phyloP scores from a whole-genome alignment of 2,888 invertebrate species.

The Epiperipatus broadwayi region DNA sequence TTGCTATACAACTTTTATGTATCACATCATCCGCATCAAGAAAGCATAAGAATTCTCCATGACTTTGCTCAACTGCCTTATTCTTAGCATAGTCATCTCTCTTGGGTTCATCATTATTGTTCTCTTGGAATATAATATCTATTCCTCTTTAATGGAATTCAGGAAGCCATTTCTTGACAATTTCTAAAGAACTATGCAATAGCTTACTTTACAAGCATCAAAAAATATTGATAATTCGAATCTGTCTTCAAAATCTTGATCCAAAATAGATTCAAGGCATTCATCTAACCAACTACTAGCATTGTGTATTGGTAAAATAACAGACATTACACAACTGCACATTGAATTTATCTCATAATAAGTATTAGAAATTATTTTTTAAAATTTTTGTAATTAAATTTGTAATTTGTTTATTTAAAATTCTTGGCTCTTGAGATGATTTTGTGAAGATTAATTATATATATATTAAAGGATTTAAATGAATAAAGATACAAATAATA shows the following conservation, averaged over 20 bases:
- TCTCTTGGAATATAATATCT: slow-evolving; percentile 30
- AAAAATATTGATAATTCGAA: slow-evolving; percentile 46
- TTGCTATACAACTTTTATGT: slow-evolving; percentile 39
- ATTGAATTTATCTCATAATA: no score
- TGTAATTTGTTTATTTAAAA: no score
- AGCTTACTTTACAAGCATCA: slow-evolving; percentile 44
- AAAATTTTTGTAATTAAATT: no score
- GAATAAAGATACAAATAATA: no score
- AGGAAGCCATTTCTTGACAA: slow-evolving; percentile 38
- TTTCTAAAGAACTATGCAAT: slow-evolving; percentile 29
- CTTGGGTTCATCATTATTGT: slow-evolving; percentile 28
- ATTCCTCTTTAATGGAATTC: slow-evolving; percentile 33
- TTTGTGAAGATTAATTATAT: no score
- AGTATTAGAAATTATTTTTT: no score
- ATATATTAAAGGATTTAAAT: no score
- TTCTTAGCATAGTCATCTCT: slow-evolving; percentile 54
- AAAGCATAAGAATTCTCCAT: slow-evolving; percentile 51
- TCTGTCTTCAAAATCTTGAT: slow-evolving; percentile 35
- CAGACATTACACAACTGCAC: no score
- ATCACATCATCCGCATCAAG: slow-evolving; percentile 65
- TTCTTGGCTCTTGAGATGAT: no score
- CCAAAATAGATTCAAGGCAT: slow-evolving; percentile 42
- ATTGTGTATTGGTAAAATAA: slow-evolving; percentile 51
- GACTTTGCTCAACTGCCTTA: slow-evolving; percentile 41
- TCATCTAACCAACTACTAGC: slow-evolving; percentile 46